These are phyloP conservation scores for Geotrupes spiniger DNA, from an alignment of 2,888 invertebrate species.

Conservation along the genomic window DNA sequence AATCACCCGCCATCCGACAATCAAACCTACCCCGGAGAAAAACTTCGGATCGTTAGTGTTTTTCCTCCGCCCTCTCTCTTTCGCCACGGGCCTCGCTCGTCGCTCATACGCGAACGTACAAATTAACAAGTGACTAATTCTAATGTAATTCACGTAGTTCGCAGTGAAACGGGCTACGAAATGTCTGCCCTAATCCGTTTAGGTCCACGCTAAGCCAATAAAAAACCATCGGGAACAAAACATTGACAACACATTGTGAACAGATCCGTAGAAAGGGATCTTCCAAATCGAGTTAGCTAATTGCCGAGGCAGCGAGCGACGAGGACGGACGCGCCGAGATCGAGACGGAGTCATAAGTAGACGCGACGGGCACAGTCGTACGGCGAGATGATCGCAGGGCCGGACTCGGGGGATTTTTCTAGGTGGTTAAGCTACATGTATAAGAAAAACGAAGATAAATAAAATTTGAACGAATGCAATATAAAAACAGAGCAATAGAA, in stretches of 20 bases:
- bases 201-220: conserved; percentile 37
- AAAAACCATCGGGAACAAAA: conserved; percentile 46
- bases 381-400: neutral
- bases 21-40: too few relatives aligned
- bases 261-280: conserved; percentile 50
- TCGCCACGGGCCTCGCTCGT: neutral
- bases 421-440: too few relatives aligned
- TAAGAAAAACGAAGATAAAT: too few relatives aligned
- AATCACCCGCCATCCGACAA: too few relatives aligned
- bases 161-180: conserved; percentile 14
- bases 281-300: conserved; percentile 54
- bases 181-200: conserved; percentile 30
- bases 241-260: conserved; percentile 51
- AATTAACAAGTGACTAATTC: conserved; percentile 7
- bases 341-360: conserved; percentile 1
- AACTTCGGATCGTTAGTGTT: too few relatives aligned
- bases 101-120: conserved; percentile 7
- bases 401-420: too few relatives aligned
- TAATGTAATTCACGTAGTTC: conserved; percentile 18
- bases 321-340: conserved; percentile 11
- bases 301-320: conserved; percentile 42
- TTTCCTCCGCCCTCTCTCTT: too few relatives aligned
- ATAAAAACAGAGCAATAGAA: too few relatives aligned
- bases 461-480: too few relatives aligned
- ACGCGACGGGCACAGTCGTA: neutral